These are phyloP conservation scores for Melanchra persicariae DNA, from an alignment of 2,888 invertebrate genomes.

Conservation along the genomic window DNA sequence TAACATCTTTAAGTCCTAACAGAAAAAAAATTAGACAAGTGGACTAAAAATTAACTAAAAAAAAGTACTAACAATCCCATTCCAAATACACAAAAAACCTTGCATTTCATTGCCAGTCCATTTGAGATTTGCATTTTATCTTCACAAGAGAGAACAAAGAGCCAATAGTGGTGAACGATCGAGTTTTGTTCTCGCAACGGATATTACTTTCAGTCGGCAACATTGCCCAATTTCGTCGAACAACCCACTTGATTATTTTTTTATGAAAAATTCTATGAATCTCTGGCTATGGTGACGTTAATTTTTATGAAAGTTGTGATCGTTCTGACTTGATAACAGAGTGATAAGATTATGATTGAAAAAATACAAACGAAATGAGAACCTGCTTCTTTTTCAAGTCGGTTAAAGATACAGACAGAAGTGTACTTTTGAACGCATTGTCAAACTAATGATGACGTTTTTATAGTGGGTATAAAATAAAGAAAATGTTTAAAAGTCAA, in stretches of 20 bases:
- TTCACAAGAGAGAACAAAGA: slow-evolving; percentile 35
- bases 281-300: slow-evolving; percentile 1
- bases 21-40: too few relatives aligned
- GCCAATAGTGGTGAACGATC: slow-evolving; percentile 33
- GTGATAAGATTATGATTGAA: background rate
- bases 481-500: too few relatives aligned
- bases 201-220: slow-evolving; percentile 55
- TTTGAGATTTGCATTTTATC: slow-evolving; percentile 38
- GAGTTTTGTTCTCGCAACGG: slow-evolving; percentile 40
- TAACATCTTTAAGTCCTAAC: too few relatives aligned
- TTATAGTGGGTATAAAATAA: background rate
- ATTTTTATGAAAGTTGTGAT: slow-evolving; percentile 25
- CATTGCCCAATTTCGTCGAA: slow-evolving; percentile 47
- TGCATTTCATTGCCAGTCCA: slow-evolving; percentile 13
- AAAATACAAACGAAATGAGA: too few relatives aligned
- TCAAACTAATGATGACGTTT: background rate
- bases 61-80: background rate
- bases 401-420: too few relatives aligned
- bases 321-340: background rate
- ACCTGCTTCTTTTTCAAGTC: too few relatives aligned
- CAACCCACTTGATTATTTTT: slow-evolving; percentile 40
- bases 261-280: slow-evolving; percentile 43
- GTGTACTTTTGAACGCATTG: slow-evolving; percentile 1
- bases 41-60: background rate
- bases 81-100: slow-evolving; percentile 1